A percentile compares a stretch with the other conserved stretches of the same genome.
These are phyloP conservation scores for Rhinoraja longicauda DNA, from an alignment of 2,797 vertebrate genomes.

Conservation along the genomic window DNA sequence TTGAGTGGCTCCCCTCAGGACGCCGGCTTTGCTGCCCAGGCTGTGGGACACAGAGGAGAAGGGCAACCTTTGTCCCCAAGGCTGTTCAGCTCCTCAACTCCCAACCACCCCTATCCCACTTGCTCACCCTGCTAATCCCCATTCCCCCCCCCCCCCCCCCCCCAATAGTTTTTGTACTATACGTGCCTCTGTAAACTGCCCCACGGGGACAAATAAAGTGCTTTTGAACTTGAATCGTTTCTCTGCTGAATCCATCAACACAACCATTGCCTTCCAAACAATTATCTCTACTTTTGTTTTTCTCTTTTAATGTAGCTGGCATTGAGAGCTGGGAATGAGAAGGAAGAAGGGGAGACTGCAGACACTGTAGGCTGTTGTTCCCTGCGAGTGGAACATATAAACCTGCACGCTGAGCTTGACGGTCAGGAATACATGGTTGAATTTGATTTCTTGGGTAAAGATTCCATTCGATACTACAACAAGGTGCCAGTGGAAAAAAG, in stretches of 20 bases:
- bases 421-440: slow-evolving; percentile 92
- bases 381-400: slow-evolving; percentile 88
- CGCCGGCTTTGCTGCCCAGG: too few relatives aligned
- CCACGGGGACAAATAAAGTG: too few relatives aligned
- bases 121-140: too few relatives aligned
- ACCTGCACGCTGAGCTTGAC: slow-evolving; percentile 78
- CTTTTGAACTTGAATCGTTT: too few relatives aligned
- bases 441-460: slow-evolving; percentile 92
- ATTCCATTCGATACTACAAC: slow-evolving; percentile 97
- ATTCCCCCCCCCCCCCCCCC: too few relatives aligned
- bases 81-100: too few relatives aligned
- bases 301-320: slow-evolving; percentile 66
- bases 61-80: too few relatives aligned
- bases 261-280: background rate
- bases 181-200: too few relatives aligned
- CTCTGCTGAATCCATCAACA: background rate
- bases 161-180: too few relatives aligned
- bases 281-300: background rate
- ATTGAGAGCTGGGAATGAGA: slow-evolving; percentile 89
- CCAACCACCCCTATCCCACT: too few relatives aligned
- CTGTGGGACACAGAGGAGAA: too few relatives aligned
- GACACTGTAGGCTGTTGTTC: slow-evolving; percentile 95
- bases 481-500: slow-evolving; percentile 94
- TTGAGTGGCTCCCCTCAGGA: too few relatives aligned
- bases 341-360: slow-evolving; percentile 91